Percentiles rank a stretch among this genome's conserved stretches.
These are phyloP conservation scores for Pyrgus malvae DNA, from an alignment of 2,888 invertebrate genomes.

Conservation along the genomic window DNA sequence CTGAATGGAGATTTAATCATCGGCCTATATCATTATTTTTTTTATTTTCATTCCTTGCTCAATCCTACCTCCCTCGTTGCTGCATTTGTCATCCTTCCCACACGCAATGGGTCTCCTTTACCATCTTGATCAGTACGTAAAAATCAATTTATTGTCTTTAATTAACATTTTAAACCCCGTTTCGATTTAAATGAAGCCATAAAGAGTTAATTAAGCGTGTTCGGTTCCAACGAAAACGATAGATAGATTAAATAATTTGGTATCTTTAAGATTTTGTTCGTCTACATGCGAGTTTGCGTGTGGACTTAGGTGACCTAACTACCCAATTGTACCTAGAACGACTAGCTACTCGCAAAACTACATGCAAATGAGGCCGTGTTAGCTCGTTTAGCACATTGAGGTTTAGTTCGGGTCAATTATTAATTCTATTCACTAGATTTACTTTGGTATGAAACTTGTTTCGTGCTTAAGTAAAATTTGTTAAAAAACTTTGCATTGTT, in stretches of 20 bases:
- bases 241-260: constrained; percentile 30
- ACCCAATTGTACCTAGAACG: constrained; percentile 19
- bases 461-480: not conserved
- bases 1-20: constrained; percentile 1
- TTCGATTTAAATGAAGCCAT: constrained; percentile 34
- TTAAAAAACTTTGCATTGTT: not conserved
- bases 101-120: constrained; percentile 12
- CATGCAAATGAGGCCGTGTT: constrained; percentile 27
- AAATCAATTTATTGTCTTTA: constrained; percentile 31
- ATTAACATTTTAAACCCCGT: constrained; percentile 31
- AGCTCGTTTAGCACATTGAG: constrained; percentile 5
- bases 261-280: constrained; percentile 39
- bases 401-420: constrained; percentile 16
- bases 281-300: constrained; percentile 43
- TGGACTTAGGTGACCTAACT: constrained; percentile 36
- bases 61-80: constrained; percentile 20
- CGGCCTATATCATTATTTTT: not conserved
- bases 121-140: constrained; percentile 14
- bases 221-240: constrained; percentile 17
- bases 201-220: constrained; percentile 29
- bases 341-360: constrained; percentile 1
- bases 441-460: not conserved
- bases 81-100: constrained; percentile 24
- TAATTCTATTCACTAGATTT: constrained; percentile 5
- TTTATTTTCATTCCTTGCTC: constrained; percentile 13